These are phyloP conservation scores for Molanna angustata DNA, from an alignment of 2,888 invertebrate species.

Conservation along the genomic window DNA sequence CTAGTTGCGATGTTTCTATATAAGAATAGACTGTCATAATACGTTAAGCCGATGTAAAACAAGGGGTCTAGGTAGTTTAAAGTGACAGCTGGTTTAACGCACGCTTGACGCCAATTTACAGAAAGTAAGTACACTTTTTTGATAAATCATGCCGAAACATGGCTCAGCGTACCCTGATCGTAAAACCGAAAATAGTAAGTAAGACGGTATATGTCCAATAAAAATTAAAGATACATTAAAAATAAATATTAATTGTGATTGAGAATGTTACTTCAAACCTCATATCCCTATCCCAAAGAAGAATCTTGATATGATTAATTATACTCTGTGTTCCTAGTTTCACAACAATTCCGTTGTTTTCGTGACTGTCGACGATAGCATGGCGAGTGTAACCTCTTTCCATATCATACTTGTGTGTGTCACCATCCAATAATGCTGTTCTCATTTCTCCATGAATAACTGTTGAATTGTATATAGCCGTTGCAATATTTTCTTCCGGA, in stretches of 20 bases:
- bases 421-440: slow-evolving; percentile 84
- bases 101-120: too few species aligned
- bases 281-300: slow-evolving; percentile 92
- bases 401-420: slow-evolving; percentile 83
- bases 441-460: slow-evolving; percentile 90
- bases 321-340: slow-evolving; percentile 82
- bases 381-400: slow-evolving; percentile 91
- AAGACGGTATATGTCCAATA: background rate
- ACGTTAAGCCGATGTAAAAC: too few species aligned
- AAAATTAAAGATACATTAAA: background rate
- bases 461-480: slow-evolving; percentile 73
- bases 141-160: too few species aligned
- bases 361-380: slow-evolving; percentile 73
- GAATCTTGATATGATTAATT: slow-evolving; percentile 88
- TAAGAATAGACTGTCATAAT: too few species aligned
- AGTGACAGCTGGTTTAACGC: too few species aligned
- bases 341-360: slow-evolving; percentile 77
- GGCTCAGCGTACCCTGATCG: too few species aligned
- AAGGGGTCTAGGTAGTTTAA: too few species aligned
- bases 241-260: too few species aligned
- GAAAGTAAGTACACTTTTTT: too few species aligned
- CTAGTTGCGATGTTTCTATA: too few species aligned
- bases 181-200: too few species aligned
- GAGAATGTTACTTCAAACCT: slow-evolving; percentile 47
- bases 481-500: slow-evolving; percentile 91